Evolutionary conservation across 2,113 vertebrate genomes (phyloP).

Genomic region (Heliornis fulica): DNA sequence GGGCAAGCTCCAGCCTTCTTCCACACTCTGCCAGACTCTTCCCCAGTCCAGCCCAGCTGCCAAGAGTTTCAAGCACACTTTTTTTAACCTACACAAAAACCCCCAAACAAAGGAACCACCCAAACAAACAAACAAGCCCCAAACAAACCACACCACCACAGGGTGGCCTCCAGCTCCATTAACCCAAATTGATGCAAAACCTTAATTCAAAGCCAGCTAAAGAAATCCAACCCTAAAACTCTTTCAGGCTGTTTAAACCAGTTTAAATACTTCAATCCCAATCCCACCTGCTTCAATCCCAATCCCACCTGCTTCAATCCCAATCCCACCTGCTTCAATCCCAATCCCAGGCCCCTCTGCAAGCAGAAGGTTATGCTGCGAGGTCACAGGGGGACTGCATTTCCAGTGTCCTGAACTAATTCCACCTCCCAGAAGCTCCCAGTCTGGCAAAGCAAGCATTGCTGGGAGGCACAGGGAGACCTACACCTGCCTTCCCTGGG

Average conservation of each 20-base stretch:
- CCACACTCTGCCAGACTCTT: not conserved
- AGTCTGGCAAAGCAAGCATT: fast-evolving
- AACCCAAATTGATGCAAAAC: not conserved
- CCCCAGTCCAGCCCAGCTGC: not conserved
- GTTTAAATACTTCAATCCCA: not conserved
- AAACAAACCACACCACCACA: not conserved
- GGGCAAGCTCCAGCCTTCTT: fast-evolving
- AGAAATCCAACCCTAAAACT: not conserved
- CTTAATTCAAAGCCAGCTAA: not conserved
- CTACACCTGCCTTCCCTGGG: fast-evolving
- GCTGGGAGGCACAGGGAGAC: not conserved
- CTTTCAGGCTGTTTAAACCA: not conserved
- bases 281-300: too few species aligned
- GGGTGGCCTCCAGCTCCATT: not conserved
- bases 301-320: too few species aligned
- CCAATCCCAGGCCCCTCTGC: too few species aligned
- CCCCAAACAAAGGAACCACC: too few species aligned
- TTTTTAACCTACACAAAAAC: not conserved
- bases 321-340: too few species aligned
- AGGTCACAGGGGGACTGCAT: not conserved
- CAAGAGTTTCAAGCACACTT: not conserved
- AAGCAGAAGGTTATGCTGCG: not conserved
- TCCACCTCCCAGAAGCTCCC: not conserved
- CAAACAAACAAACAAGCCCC: too few species aligned
- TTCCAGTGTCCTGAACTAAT: not conserved